Evolutionary conservation across 2,113 vertebrate species (phyloP), one percentile per base, ranked within the genome.

Genomic region (Reinhardtius hippoglossoides): DNA sequence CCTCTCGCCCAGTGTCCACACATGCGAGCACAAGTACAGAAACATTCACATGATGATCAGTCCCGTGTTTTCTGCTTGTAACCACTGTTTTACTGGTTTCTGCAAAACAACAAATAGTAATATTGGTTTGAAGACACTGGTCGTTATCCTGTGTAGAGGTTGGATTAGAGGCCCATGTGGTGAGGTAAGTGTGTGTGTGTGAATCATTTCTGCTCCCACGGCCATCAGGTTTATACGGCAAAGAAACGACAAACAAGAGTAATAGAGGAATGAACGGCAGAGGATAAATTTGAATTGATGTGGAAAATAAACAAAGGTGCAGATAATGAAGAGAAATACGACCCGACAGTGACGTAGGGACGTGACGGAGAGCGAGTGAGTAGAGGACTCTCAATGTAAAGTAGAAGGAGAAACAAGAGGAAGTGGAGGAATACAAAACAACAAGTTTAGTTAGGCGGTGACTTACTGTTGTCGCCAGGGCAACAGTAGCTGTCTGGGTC

Each of bases 401-500:
- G 69, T 5, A 37, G 46, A 63, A 21, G 12, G 21, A 68, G 56
- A 56, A 59, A 15, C 0, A 20, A n/a, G 57, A 82, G 71, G 73
- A 83, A 75, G 66, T 42, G 31, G 27, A 73, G 3, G 26, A 73
- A 69, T 56, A 59, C 27, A 82, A 80, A 80, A 86, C 54, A 90
- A 81, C 42, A 23, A 60, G 31, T 20, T 68, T 64, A 82, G 61
- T 76, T 71, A 7, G 59, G 7, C 44, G 64, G 76, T 82, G 78
- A 92, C 93, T 94, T 90, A 95, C 94, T 85, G 88, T 86, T 90
- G 81, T 94, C 93, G 15, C 87, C 85, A 23, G 87, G 85, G 83
- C 93, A 94, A 88, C 94, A 89, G 87, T 94, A 94, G 73, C 42
- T 89, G 87, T 95, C 94, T 60, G 86, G 86, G 50, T 94, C 93